These are phyloP conservation scores for Protonemura montana DNA, from an alignment of 2,888 invertebrate genomes.

Conservation along the genomic window DNA sequence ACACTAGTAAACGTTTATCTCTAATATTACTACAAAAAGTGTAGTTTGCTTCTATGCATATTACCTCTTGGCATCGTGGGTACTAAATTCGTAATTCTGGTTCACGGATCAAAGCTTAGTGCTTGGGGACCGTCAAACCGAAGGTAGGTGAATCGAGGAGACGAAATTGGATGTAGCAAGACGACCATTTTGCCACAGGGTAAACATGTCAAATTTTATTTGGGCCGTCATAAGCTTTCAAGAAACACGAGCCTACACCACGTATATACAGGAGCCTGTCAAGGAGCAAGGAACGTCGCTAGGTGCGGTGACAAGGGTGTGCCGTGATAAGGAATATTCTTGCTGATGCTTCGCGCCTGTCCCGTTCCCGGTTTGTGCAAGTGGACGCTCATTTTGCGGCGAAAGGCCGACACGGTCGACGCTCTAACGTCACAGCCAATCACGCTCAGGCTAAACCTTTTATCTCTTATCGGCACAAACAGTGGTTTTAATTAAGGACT, in stretches of 20 bases:
- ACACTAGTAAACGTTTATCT: not conserved
- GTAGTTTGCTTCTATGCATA: not conserved
- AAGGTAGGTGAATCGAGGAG: not conserved
- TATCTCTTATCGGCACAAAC: constrained; percentile 41
- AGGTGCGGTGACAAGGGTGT: not conserved
- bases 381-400: not conserved
- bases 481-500: constrained; percentile 38
- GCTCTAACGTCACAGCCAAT: constrained; percentile 16
- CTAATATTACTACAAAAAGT: not conserved
- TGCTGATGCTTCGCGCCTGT: not conserved
- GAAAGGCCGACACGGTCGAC: too few relatives aligned
- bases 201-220: constrained; percentile 3
- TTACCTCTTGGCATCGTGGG: not conserved
- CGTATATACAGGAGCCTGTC: not conserved
- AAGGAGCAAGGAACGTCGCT: not conserved
- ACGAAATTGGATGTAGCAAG: not conserved
- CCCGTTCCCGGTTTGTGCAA: not conserved
- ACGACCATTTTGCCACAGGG: constrained; percentile 4
- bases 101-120: not conserved
- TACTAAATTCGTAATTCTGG: not conserved
- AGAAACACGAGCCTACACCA: not conserved
- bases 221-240: constrained; percentile 12
- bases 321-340: not conserved
- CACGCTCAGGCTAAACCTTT: constrained; percentile 31
- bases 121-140: not conserved